Conservation (phyloP, 2,888 invertebrate genomes). For the Helleia helle region DNA sequence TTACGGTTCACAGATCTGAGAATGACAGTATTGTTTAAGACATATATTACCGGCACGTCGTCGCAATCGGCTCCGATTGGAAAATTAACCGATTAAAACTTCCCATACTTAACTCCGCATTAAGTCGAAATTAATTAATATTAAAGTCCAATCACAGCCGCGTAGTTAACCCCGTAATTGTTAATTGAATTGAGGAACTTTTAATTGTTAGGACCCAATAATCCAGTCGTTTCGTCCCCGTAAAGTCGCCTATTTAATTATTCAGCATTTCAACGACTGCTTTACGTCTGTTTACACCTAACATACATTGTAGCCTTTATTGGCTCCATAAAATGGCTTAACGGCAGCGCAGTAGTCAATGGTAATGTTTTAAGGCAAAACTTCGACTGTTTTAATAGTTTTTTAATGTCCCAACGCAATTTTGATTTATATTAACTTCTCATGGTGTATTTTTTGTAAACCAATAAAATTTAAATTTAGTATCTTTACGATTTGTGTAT, state of each 20-base stretch:
- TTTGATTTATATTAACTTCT: no score
- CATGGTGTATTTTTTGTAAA: no score
- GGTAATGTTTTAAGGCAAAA: not conserved
- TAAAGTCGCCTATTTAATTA: constrained; percentile 41
- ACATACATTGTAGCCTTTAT: not conserved
- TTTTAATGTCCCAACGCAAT: no score
- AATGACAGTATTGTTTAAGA: no score
- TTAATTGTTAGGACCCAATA: constrained; percentile 51
- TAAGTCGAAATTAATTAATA: constrained; percentile 38
- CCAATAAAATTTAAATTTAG: no score
- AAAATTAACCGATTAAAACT: constrained; percentile 3
- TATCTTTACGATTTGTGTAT: no score
- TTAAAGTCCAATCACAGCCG: constrained; percentile 41
- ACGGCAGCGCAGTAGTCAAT: not conserved
- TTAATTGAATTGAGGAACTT: constrained; percentile 46
- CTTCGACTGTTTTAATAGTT: not conserved
- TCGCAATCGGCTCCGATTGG: no score
- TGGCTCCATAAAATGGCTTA: constrained; percentile 1
- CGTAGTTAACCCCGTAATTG: constrained; percentile 44
- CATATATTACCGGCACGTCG: no score
- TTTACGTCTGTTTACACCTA: constrained; percentile 7
- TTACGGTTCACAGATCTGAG: no score
- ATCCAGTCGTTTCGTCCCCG: constrained; percentile 33
- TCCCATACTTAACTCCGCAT: constrained; percentile 23
- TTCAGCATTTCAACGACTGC: constrained; percentile 35